Evolutionary conservation across 2,797 vertebrate genomes (phyloP).

Genomic region (Diglossa cyanea): DNA sequence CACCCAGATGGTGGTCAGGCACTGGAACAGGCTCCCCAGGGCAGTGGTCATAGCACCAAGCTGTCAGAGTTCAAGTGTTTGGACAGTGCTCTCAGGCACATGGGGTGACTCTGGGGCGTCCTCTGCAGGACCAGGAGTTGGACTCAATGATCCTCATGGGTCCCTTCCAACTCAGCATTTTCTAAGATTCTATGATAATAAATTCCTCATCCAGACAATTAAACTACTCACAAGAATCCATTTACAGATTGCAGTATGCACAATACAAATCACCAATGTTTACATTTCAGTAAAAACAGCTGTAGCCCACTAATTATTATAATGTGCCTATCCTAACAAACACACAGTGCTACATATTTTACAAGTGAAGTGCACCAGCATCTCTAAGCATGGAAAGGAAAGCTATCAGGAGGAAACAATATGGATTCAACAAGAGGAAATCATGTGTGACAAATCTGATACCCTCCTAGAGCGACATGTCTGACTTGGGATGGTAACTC

Average conservation of each 20-base stretch:
- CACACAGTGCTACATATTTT: neutral
- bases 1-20: accelerated
- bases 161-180: neutral
- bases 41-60: neutral
- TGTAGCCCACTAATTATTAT: neutral
- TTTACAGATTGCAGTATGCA: neutral
- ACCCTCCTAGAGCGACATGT: neutral
- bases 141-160: neutral
- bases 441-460: neutral
- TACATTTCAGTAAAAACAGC: neutral
- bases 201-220: neutral
- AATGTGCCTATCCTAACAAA: neutral
- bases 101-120: neutral
- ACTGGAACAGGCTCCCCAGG: neutral
- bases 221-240: neutral
- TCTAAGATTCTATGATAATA: neutral
- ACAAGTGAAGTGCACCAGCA: neutral
- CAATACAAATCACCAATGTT: neutral
- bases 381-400: neutral
- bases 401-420: neutral
- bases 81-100: neutral
- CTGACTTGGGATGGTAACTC: neutral
- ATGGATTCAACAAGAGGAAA: neutral
- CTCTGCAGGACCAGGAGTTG: neutral
- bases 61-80: neutral